These are phyloP conservation scores for Rotaria magnacalcarata DNA, from an alignment of 2,888 invertebrate genomes.

Conservation along the genomic window DNA sequence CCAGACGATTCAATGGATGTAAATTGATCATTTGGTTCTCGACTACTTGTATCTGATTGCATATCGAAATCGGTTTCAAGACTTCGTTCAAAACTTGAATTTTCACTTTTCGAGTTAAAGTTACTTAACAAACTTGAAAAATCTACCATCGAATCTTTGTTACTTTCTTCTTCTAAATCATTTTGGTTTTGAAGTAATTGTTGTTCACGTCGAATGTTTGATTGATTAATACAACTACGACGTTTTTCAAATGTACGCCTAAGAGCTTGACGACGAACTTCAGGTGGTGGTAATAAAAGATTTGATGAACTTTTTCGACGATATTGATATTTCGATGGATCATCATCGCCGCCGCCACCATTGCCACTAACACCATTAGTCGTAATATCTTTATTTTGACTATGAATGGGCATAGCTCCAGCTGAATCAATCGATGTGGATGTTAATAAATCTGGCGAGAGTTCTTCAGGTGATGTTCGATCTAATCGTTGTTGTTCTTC, in stretches of 20 bases:
- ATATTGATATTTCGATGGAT: neutral
- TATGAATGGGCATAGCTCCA: neutral
- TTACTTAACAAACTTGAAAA: constrained; percentile 7
- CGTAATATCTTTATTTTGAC: neutral
- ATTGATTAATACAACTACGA: constrained; percentile 34
- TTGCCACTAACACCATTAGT: neutral
- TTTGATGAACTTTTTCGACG: constrained; percentile 20
- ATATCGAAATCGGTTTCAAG: constrained; percentile 32
- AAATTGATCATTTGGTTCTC: constrained; percentile 18
- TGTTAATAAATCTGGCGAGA: constrained; percentile 51
- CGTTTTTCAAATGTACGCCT: constrained; percentile 37
- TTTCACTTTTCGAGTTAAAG: constrained; percentile 30
- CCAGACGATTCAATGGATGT: constrained; percentile 26
- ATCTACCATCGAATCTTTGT: neutral
- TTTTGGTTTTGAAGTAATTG: neutral
- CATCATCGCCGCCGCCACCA: neutral
- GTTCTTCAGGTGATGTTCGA: constrained; percentile 55
- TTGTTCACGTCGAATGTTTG: neutral
- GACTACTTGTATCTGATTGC: constrained; percentile 37
- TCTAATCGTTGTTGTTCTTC: constrained; percentile 48
- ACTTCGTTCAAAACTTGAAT: constrained; percentile 36
- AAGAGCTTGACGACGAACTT: constrained; percentile 27
- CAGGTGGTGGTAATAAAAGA: constrained; percentile 25
- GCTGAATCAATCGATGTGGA: constrained; percentile 24
- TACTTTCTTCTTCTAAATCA: neutral